Base-by-base conservation (phyloP, 2,888 invertebrate species). In the Herminia tarsipennalis region DNA sequence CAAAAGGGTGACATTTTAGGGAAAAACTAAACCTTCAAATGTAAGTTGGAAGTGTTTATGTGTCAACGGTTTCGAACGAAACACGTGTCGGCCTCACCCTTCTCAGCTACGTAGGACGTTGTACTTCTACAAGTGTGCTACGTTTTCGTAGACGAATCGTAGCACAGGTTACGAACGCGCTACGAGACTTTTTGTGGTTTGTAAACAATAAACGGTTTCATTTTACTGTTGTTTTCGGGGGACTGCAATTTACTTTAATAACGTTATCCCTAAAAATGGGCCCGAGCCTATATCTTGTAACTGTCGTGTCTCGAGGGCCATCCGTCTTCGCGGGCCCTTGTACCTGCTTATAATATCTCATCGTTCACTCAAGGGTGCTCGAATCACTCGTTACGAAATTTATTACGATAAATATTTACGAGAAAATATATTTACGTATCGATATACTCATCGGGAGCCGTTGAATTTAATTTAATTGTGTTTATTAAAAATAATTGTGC, bases 291-390 rank as follows among this genome's bases (percentile, higher is more conserved):
- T 59, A 54, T 47, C 56, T 63, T 69, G 70, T 71, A 67, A 60
- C 65, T 69, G 78, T 77, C 80, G 72, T 70, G 66, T 70, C 56
- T 58, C 56, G 57, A 75, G 65, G 57, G 60, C 69, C 68, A 81
- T 85, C 76, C 66, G 69, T 83, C 83, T 81, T 78, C 53, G 36
- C 34, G 37, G 45, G 27, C 32, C 36, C 44, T 57, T 64, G 49
- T 69, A 68, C 63, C 66, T 68, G 71, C 64, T 71, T 69, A 71
- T 69, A 69, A 67, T 68, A 66, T 61, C 57, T 60, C 58, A 64
- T 57, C 60, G 56, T 48, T 56, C 53, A 47, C 43, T 58, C 39
- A 52, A 59, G 52, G 36, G 47, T 38, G 43, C 44, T 56, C 25
- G 18, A 45, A 47, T 34, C 16, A 41, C 38, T 59, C 36, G 33